phyloP scores from a whole-genome alignment of 2,888 invertebrate genomes.

The Polyploca ridens region DNA sequence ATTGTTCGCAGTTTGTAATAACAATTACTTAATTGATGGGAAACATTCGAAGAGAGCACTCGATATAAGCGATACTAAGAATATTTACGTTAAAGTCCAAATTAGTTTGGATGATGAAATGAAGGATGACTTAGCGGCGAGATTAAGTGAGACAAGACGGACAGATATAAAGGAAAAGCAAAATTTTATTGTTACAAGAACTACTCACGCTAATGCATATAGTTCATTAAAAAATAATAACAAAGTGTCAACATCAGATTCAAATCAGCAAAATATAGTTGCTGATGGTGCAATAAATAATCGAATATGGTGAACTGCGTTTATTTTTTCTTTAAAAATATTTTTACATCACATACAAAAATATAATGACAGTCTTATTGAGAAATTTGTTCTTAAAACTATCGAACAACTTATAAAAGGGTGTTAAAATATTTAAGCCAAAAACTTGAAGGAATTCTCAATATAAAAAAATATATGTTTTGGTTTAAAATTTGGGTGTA shows the following conservation, averaged over 20 bases:
- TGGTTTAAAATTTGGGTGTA: too few relatives aligned
- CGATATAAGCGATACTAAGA: conserved; percentile 26
- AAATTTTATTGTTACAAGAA: background rate
- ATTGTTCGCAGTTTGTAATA: conserved; percentile 58
- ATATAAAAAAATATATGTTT: too few relatives aligned
- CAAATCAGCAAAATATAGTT: background rate
- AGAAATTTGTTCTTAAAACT: background rate
- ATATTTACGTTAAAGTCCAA: conserved; percentile 52
- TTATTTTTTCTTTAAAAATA: background rate
- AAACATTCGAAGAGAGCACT: background rate
- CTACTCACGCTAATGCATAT: background rate
- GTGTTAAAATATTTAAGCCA: too few relatives aligned
- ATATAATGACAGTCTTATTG: background rate
- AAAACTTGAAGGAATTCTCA: too few relatives aligned
- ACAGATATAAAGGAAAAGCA: background rate
- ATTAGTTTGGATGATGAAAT: conserved; percentile 48
- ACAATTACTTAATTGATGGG: conserved; percentile 31
- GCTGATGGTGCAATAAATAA: background rate
- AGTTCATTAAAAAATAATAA: background rate
- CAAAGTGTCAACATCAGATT: background rate
- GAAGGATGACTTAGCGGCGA: conserved; percentile 24
- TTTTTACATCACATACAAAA: background rate
- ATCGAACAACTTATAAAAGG: background rate
- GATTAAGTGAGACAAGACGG: conserved; percentile 12
- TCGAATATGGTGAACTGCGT: background rate